Percentiles rank a stretch among this genome's conserved stretches.
Conservation (phyloP, 2,888 invertebrate species). For the Harpalus rubripes region DNA sequence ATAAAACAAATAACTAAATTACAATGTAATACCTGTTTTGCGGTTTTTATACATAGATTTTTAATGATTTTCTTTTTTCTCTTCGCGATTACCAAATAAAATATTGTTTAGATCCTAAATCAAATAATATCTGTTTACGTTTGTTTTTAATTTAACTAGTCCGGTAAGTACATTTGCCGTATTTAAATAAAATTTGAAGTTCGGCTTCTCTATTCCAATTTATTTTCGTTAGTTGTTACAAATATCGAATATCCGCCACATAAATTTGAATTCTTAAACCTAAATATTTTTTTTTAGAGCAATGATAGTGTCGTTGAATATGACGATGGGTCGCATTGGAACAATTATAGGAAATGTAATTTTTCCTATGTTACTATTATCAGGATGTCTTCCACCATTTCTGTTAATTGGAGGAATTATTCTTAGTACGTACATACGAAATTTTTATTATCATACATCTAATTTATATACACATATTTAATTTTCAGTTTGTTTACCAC, state of each 20-base stretch:
- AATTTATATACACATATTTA: not conserved
- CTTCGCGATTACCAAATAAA: not conserved
- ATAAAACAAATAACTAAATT: no score
- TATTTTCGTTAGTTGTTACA: no score
- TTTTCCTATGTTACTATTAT: constrained; percentile 71
- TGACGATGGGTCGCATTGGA: constrained; percentile 75
- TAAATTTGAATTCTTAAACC: no score
- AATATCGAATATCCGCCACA: no score
- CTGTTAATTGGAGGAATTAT: constrained; percentile 1
- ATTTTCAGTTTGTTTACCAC: constrained; percentile 11
- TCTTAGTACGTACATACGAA: not conserved
- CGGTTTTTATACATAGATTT: no score
- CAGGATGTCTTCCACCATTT: constrained; percentile 13
- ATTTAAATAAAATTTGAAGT: no score
- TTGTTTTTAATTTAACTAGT: no score
- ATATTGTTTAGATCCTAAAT: not conserved
- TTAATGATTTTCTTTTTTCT: no score
- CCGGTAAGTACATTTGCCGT: no score
- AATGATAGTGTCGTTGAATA: constrained; percentile 75
- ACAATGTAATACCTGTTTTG: no score
- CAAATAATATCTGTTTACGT: no score
- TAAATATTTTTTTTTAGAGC: constrained; percentile 74
- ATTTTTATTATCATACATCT: not conserved
- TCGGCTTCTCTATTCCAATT: no score
- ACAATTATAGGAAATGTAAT: constrained; percentile 74